Conservation (phyloP, 1,140 invertebrate species). For the Zaprionus vittiger region DNA sequence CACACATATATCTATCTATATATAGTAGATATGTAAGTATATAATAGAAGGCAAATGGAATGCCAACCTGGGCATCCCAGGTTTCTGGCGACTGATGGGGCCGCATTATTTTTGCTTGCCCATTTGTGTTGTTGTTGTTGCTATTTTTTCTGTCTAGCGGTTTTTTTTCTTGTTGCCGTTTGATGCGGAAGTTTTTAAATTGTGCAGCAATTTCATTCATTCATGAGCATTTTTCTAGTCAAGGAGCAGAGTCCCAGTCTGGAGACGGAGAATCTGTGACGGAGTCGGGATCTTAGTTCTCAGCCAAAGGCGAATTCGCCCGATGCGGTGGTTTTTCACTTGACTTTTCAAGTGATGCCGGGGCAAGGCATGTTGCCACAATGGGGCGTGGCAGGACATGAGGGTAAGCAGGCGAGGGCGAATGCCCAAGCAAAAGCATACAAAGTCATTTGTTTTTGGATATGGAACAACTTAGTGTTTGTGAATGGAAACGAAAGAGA, state of each 20-base stretch:
- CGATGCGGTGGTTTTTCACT: conserved; percentile 48
- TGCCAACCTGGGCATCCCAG: conserved; percentile 28
- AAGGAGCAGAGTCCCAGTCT: neutral
- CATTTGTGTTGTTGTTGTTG: conserved; percentile 25
- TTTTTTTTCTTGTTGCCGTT: conserved; percentile 54
- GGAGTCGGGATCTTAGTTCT: conserved; percentile 20
- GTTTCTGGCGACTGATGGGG: conserved; percentile 37
- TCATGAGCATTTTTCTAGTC: conserved; percentile 51
- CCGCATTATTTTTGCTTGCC: conserved; percentile 40
- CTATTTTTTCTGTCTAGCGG: conserved; percentile 15
- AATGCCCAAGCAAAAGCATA: conserved; percentile 49
- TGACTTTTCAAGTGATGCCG: conserved; percentile 65
- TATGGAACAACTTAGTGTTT: conserved; percentile 19
- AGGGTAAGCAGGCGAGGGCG: neutral
- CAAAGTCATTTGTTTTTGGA: conserved; percentile 71
- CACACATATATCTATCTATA: conserved; percentile 3
- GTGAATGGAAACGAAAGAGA: neutral
- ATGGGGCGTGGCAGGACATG: neutral
- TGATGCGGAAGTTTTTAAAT: conserved; percentile 77
- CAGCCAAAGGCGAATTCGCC: conserved; percentile 21
- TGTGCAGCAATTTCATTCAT: conserved; percentile 71
- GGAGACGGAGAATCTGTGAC: conserved; percentile 12
- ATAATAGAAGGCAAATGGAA: conserved; percentile 18
- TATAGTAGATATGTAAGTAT: conserved; percentile 26
- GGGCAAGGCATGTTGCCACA: neutral